Percentiles rank a stretch among this genome's conserved stretches.
Evolutionary conservation across 2,113 vertebrate species (phyloP).

Genomic region (Parus major): DNA sequence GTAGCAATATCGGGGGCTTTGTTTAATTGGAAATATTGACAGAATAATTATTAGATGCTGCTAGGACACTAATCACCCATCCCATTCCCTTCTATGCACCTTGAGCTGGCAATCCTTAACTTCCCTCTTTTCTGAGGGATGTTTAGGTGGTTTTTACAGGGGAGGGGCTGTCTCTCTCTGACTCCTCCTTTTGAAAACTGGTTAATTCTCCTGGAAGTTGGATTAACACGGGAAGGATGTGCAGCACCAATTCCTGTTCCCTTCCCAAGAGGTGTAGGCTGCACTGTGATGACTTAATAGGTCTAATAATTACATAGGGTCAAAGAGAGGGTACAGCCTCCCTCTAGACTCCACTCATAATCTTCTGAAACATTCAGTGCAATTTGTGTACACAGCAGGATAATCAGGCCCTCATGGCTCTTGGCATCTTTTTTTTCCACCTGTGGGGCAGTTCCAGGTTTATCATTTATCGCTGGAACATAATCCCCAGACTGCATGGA

Average conservation of each 20-base stretch:
- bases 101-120: not conserved
- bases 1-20: not conserved
- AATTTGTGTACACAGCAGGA: not conserved
- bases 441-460: not conserved
- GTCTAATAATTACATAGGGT: not conserved
- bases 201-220: not conserved
- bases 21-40: not conserved
- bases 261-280: not conserved
- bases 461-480: not conserved
- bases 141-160: not conserved
- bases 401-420: not conserved
- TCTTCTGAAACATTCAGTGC: not conserved
- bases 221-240: not conserved
- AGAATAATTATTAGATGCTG: not conserved
- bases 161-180: not conserved
- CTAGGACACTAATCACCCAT: not conserved
- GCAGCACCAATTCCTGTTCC: not conserved
- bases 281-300: not conserved
- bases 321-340: not conserved
- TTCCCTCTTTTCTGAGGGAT: not conserved
- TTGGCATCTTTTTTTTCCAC: not conserved
- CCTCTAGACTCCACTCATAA: not conserved
- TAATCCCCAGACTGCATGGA: not conserved
- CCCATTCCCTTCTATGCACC: not conserved
- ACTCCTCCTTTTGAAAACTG: not conserved